Base-by-base conservation (phyloP, 1,140 invertebrate genomes). In the Himalopsyche phryganea region DNA sequence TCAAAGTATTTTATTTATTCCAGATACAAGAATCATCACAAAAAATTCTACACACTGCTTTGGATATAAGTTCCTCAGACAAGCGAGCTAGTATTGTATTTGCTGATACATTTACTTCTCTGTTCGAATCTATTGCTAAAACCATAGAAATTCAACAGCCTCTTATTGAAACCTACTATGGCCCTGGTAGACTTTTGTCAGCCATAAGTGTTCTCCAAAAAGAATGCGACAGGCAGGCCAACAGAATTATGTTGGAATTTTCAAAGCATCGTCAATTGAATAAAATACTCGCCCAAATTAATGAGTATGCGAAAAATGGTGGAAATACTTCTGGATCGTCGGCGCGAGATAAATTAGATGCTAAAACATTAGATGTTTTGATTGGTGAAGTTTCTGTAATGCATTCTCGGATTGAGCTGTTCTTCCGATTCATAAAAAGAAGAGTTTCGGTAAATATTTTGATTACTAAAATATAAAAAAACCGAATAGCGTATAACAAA, bases 81-180 rank as follows among this genome's bases (percentile, higher is more conserved):
- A 88, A 89, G 66, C 75, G 91, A 63, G 79, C 84, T 4, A 81
- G 83, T 68, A 81, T 94, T 40, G 83, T 91, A 36, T 94, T 85
- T 78, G 87, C 91, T 0, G 92, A 95, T 66, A 87, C 88, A 0
- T 75, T 94, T 58, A 94, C 88, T 0, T 73, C 88, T 18, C 75
- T 98, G 40, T 93, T 96, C 73, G 95, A 98, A 76, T 87, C 87
- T 15, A 88, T 96, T 60, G 95, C 95, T 1, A 76, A 90, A 41
- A 84, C 92, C 15, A 79, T 98, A 38, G 94, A 97, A 77, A 84
- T 92, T 17, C 91, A 96, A 76, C 92, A 96, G 67, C 92, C 95
- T 1, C 81, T 97, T 19, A 87, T 98, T 33, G 94, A 97, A 71
- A 94, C 91, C 6, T 96, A 91, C 75, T 98, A 98, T 79, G 94